These are phyloP conservation scores for Chionodraco myersi DNA, from an alignment of 2,113 vertebrate genomes.

Conservation along the genomic window DNA sequence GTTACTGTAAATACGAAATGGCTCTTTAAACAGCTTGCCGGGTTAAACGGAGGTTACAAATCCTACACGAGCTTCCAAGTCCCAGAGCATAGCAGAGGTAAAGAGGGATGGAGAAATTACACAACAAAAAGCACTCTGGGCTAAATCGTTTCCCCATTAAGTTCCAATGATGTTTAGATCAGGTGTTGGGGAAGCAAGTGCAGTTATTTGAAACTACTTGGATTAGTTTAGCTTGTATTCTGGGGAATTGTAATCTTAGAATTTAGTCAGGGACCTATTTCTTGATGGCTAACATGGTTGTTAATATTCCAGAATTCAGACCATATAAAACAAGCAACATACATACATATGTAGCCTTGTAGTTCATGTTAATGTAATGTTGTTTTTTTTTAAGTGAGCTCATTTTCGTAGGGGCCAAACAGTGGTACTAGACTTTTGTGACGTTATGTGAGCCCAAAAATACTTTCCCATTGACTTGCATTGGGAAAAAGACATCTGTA, in stretches of 20 bases:
- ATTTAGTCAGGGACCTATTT: too few relatives aligned
- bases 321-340: too few relatives aligned
- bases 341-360: too few relatives aligned
- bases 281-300: too few relatives aligned
- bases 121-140: not conserved
- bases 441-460: too few relatives aligned
- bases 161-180: conserved; percentile 18
- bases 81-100: not conserved
- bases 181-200: conserved; percentile 6
- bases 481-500: too few relatives aligned
- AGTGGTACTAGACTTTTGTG: too few relatives aligned
- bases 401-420: too few relatives aligned
- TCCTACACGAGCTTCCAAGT: not conserved
- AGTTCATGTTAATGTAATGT: too few relatives aligned
- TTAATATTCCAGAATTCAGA: too few relatives aligned
- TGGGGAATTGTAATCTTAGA: not conserved
- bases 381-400: too few relatives aligned
- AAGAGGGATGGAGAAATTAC: not conserved
- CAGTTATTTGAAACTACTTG: conserved; percentile 10
- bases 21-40: conserved; percentile 21
- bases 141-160: conserved; percentile 6
- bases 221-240: conserved; percentile 13
- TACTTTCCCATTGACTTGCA: too few relatives aligned
- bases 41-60: conserved; percentile 27
- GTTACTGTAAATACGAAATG: conserved; percentile 12